Base-by-base conservation (phyloP, 1,140 invertebrate genomes). In the Scaptomyza montana region DNA sequence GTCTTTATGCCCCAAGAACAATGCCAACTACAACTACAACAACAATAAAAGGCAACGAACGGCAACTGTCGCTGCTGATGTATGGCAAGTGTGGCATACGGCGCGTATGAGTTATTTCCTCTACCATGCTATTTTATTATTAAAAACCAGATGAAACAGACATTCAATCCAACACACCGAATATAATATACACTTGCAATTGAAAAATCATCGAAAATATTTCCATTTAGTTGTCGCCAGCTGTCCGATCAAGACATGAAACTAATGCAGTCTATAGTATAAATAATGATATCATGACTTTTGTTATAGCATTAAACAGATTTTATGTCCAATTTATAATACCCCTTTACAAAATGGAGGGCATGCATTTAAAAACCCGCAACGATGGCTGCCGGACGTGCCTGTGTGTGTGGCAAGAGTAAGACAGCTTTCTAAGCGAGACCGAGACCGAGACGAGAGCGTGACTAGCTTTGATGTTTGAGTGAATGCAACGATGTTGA, bases 71-170 rank as follows among this genome's bases (percentile, higher is more conserved):
- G 79, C 79, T 87, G 82, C 79, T 87, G 82, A 87, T 87, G 84
- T 87, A 89, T 74, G 84, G 82, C 65, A 63, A 82, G 59, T 80
- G 75, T 76, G 72, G 84, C 82, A 89, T 87, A 87, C 82, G 82
- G 82, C 86, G 82, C 82, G 82, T 87, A 87, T 87, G 82, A 87
- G 82, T 87, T 87, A 87, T 87, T 87, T 87, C 84, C 84, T 89
- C 75, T 72, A 65, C 59, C 64, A 62, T 73, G 79, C 75, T 79
- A 76, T 82, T 87, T 87, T 87, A 87, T 89, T 87, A 87, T 87
- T 89, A 89, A 43, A 43, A 43, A 43, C 39, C 39, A 43, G 39
- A 43, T n/a, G 12, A n/a, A 5, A 43, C 10, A n/a, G 12, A 5
- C n/a, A 25, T 43, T 43, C 12, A n/a, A 5, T n/a, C 6, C 33